phyloP scores from a whole-genome alignment of 1,140 invertebrate genomes.

The Zaprionus taronus region DNA sequence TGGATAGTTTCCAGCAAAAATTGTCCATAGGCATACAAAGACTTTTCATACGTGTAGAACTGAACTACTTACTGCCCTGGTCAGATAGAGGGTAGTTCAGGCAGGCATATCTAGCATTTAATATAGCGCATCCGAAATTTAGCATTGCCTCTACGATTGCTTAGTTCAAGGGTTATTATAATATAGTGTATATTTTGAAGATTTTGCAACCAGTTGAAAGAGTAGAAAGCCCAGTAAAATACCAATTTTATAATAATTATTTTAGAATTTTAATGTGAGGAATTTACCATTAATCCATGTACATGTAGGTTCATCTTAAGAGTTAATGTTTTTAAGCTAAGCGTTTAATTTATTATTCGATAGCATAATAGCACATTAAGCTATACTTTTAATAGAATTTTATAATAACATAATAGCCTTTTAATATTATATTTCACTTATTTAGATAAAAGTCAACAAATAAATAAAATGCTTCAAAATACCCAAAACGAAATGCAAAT shows the following conservation, averaged over 20 bases:
- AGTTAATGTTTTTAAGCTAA: constrained; percentile 55
- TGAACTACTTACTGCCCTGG: constrained; percentile 3
- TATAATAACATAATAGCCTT: constrained; percentile 48
- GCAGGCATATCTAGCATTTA: constrained; percentile 69
- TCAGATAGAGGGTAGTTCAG: not conserved
- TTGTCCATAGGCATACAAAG: constrained; percentile 56
- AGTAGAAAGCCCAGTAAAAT: constrained; percentile 12
- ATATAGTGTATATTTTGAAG: constrained; percentile 22
- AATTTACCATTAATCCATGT: constrained; percentile 2
- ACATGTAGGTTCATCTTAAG: constrained; percentile 14
- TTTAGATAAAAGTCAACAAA: constrained; percentile 59
- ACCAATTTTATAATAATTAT: constrained; percentile 16
- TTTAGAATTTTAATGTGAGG: constrained; percentile 64
- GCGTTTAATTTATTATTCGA: constrained; percentile 74
- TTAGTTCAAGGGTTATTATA: constrained; percentile 44
- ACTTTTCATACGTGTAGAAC: constrained; percentile 57
- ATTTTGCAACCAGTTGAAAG: constrained; percentile 40
- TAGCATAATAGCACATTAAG: constrained; percentile 61
- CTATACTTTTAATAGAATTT: constrained; percentile 50
- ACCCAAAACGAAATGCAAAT: constrained; percentile 28
- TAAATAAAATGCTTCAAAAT: constrained; percentile 38
- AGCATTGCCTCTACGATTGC: constrained; percentile 66
- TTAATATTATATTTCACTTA: constrained; percentile 71
- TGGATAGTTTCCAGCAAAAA: constrained; percentile 15
- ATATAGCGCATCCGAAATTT: constrained; percentile 41